These are phyloP conservation scores for Chondrilla cf. caribensis DNA, from an alignment of 37 sponge, comb jelly and placozoan genomes.

Conservation along the genomic window DNA sequence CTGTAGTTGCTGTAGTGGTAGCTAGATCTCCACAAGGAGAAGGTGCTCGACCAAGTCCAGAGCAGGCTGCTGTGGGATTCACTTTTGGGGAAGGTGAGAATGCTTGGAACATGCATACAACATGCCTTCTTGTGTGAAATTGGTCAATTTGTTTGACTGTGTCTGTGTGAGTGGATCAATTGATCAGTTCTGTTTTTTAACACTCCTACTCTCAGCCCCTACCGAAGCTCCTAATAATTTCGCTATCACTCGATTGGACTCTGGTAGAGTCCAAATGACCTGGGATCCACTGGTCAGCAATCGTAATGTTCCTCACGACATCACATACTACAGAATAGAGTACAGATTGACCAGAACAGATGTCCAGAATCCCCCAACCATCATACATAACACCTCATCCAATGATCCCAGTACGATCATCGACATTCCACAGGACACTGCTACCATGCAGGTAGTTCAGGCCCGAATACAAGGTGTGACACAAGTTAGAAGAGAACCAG, in stretches of 20 bases:
- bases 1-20: slow-evolving; percentile 1
- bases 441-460: background rate
- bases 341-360: background rate
- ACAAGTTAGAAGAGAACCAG: slow-evolving; percentile 12
- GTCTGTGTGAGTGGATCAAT: background rate
- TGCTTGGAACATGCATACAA: background rate
- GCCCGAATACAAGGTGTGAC: slow-evolving; percentile 3
- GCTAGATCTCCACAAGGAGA: background rate
- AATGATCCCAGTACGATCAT: background rate
- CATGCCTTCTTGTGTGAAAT: background rate
- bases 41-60: background rate
- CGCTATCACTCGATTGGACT: background rate
- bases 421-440: background rate
- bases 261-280: background rate
- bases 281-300: background rate
- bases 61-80: background rate
- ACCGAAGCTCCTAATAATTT: background rate
- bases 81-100: slow-evolving; percentile 15
- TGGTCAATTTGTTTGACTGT: background rate
- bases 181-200: background rate
- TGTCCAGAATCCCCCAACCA: background rate
- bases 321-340: slow-evolving; percentile 14
- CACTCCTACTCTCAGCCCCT: background rate
- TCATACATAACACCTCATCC: background rate
- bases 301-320: background rate